These are phyloP conservation scores for Troglohyphantes excavatus DNA, from an alignment of 2,888 invertebrate species.

Conservation along the genomic window DNA sequence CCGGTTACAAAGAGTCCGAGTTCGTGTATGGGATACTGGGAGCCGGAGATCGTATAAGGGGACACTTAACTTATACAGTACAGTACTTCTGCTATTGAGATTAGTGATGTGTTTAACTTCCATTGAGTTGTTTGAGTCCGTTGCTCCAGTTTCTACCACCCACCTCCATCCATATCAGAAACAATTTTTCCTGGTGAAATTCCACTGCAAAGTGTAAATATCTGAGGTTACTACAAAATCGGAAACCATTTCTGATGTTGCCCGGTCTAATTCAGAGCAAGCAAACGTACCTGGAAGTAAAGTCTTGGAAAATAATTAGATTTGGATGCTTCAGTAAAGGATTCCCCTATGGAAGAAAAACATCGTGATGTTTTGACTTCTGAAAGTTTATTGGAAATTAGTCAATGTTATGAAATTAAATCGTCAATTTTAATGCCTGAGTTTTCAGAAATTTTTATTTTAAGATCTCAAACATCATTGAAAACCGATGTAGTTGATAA, in stretches of 20 bases:
- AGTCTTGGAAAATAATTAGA: background rate
- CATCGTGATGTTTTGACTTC: background rate
- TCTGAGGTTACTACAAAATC: background rate
- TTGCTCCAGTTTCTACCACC: background rate
- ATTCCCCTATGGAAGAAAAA: background rate
- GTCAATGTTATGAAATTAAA: too few relatives aligned
- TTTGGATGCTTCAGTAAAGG: background rate
- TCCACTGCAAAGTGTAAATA: background rate
- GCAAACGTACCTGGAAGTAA: background rate
- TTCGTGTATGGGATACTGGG: too few relatives aligned
- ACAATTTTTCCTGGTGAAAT: conserved; percentile 47
- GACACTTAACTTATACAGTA: too few relatives aligned
- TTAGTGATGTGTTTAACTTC: conserved; percentile 57
- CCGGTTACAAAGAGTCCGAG: too few relatives aligned
- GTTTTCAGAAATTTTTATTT: too few relatives aligned
- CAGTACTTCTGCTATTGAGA: conserved; percentile 72
- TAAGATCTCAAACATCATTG: too few relatives aligned
- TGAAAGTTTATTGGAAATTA: background rate
- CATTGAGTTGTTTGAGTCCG: background rate
- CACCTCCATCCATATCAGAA: conserved; percentile 65
- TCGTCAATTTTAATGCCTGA: too few relatives aligned
- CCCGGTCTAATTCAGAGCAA: background rate
- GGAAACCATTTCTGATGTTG: background rate
- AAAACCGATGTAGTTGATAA: background rate
- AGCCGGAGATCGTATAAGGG: too few relatives aligned